Base-by-base conservation (phyloP, 92 coral and sea anemone genomes). In the Diadumene lineata region DNA sequence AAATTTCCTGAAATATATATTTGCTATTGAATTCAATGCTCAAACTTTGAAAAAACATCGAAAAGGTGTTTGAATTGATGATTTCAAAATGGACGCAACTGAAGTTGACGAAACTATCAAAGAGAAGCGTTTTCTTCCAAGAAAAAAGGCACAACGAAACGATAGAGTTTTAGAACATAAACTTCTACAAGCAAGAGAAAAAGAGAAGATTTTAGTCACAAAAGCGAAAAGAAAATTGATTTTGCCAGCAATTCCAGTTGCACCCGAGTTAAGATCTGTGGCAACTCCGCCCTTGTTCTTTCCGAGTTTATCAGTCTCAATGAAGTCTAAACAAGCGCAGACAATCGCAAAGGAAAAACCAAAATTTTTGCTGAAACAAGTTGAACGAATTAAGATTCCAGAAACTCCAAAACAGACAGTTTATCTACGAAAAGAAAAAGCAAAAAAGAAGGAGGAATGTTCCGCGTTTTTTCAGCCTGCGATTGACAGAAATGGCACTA, bases 391-490 rank as follows among this genome's bases (percentile, higher is more conserved):
- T 31, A 48, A 53, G 22, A 11, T 70, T 31, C 75, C 75, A 16
- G 26, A 25, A 31, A 70, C 75, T 25, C 75, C 44, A 0, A 31
- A 70, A 29, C 60, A 21, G 22, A 70, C 75, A 28, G 63, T 18
- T 15, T 70, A 50, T 51, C 33, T 50, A 16, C 53, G 75, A 21
- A 75, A 50, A 33, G 48, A 61, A 44, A 18, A 16, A 10, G 31
- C 29, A 4, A 32, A 16, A 19, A 43, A 68, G 2, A 50, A 75
- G 8, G 44, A 23, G 18, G 46, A 63, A 21, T 63, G 21, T 46
- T 75, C 80, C 15, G 60, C 80, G 1, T 75, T 75, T 30, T 75
- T 75, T 43, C 62, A 75, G 63, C 80, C 80, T 48, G 70, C 71
- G 2, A 61, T 64, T 4, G 58, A 75, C 27, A 43, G 69, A 32